Percentiles rank a stretch among this genome's conserved stretches.
Evolutionary conservation across 2,797 vertebrate genomes (phyloP).

Genomic region (Sebastes flavidus): DNA sequence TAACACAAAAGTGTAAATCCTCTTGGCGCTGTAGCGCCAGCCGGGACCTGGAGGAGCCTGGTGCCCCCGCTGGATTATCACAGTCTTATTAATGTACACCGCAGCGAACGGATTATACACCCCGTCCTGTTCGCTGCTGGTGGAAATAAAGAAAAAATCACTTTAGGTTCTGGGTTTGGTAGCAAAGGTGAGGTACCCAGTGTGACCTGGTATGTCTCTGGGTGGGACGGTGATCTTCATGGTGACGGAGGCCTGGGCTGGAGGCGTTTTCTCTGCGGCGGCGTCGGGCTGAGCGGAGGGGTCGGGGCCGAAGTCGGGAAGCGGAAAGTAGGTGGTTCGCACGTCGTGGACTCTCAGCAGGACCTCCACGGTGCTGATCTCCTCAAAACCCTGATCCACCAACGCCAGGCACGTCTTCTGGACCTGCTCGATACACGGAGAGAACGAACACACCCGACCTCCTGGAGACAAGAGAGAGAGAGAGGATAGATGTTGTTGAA

Average conservation of each 20-base stretch:
- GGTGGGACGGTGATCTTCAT: slow-evolving; percentile 88
- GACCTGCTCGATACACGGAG: slow-evolving; percentile 97
- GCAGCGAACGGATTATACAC: slow-evolving; percentile 11
- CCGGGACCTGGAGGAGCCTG: slow-evolving; percentile 30
- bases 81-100: slow-evolving; percentile 1
- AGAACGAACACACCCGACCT: slow-evolving; percentile 95
- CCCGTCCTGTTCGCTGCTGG: neutral
- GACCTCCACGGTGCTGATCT: slow-evolving; percentile 93
- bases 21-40: slow-evolving; percentile 1
- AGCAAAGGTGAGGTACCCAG: slow-evolving; percentile 96
- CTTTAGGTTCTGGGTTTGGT: slow-evolving; percentile 89
- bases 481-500: neutral
- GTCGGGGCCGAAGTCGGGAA: slow-evolving; percentile 89
- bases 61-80: slow-evolving; percentile 35
- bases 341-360: slow-evolving; percentile 90
- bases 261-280: slow-evolving; percentile 12
- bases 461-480: slow-evolving; percentile 74
- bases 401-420: slow-evolving; percentile 91
- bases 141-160: neutral
- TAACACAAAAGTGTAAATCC: slow-evolving; percentile 48
- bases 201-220: slow-evolving; percentile 93
- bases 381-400: slow-evolving; percentile 85
- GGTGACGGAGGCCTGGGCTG: slow-evolving; percentile 64
- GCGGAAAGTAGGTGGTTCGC: slow-evolving; percentile 86
- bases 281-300: neutral